A percentile compares a stretch with the other conserved stretches of the same genome.
Evolutionary conservation across 2,888 invertebrate genomes (phyloP).

Genomic region (Fissipunctia ypsillon): DNA sequence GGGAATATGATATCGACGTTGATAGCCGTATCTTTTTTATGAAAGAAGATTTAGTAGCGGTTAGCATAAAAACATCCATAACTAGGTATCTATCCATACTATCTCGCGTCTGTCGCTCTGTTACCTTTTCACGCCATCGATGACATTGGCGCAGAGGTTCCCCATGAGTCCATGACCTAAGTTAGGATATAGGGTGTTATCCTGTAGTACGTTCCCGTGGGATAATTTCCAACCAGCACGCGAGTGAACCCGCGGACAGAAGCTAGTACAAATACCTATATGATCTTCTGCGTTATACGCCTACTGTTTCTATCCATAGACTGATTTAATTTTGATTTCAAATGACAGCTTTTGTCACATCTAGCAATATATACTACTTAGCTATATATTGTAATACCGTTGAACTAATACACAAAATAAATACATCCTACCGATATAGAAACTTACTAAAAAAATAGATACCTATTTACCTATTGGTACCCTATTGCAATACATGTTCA

Average conservation of each 20-base stretch:
- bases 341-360: conserved; percentile 20
- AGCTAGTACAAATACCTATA: neutral
- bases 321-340: neutral
- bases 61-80: no score
- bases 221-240: neutral
- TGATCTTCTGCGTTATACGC: neutral
- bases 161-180: no score
- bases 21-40: no score
- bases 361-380: no score
- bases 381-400: no score
- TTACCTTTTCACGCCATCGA: neutral
- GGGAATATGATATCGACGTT: no score
- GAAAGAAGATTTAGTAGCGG: no score
- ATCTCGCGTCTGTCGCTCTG: neutral
- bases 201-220: neutral
- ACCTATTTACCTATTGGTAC: neutral
- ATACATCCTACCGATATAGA: neutral
- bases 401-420: neutral
- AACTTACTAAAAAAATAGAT: neutral
- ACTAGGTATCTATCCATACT: no score
- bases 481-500: neutral
- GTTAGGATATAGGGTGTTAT: neutral
- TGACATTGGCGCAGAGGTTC: neutral
- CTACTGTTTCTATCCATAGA: conserved; percentile 25
- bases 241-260: no score